phyloP scores from a whole-genome alignment of 2,888 invertebrate species.

The Tetranychus truncatus region DNA sequence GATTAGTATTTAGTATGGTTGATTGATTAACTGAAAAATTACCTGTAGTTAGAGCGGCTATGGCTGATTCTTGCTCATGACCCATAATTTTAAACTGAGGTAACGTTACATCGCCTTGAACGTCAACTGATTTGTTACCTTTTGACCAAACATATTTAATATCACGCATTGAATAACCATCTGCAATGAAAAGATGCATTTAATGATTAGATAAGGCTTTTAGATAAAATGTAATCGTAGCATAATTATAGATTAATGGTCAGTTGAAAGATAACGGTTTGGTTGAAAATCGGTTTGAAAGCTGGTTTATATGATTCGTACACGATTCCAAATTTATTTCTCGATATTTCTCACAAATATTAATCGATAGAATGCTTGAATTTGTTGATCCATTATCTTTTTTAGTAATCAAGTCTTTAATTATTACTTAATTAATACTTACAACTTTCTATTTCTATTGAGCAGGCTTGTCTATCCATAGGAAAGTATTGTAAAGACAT shows the following conservation, averaged over 20 bases:
- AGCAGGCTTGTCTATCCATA: slow-evolving; percentile 83
- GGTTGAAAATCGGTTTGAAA: no score
- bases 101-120: slow-evolving; percentile 29
- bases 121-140: slow-evolving; percentile 27
- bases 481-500: slow-evolving; percentile 92
- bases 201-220: neutral
- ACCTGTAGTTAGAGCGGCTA: slow-evolving; percentile 44
- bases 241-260: no score
- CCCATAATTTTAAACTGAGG: slow-evolving; percentile 31
- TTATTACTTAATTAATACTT: no score
- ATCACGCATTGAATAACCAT: slow-evolving; percentile 31
- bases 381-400: neutral
- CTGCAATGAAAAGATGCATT: slow-evolving; percentile 22
- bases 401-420: neutral
- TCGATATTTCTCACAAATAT: neutral
- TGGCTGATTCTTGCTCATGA: slow-evolving; percentile 25
- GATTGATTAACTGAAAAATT: slow-evolving; percentile 30
- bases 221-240: no score
- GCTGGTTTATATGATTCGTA: no score
- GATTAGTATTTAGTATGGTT: neutral
- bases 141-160: slow-evolving; percentile 30
- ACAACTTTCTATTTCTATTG: slow-evolving; percentile 94
- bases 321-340: no score
- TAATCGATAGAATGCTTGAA: neutral
- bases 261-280: no score